Conservation (phyloP, 2,888 invertebrate genomes). For the Ametastegia equiseti region DNA sequence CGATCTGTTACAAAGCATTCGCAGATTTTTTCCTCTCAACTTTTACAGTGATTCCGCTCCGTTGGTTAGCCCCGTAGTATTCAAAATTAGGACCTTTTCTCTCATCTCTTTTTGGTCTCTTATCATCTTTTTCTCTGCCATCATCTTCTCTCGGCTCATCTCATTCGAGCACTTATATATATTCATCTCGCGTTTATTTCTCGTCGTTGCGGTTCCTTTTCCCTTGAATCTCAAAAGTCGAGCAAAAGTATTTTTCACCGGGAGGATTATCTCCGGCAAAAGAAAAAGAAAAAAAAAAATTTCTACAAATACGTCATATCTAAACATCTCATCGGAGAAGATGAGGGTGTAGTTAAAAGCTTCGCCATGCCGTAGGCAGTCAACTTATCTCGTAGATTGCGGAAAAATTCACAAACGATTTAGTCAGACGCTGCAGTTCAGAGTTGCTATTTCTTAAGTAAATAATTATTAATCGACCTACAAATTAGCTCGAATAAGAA, state of each 20-base stretch:
- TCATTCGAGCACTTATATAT: no score
- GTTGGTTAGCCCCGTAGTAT: background rate
- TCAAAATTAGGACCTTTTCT: background rate
- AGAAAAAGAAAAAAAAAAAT: background rate
- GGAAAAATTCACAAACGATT: background rate
- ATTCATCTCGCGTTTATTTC: background rate
- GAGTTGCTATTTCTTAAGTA: no score
- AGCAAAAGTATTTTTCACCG: background rate
- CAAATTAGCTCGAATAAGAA: no score
- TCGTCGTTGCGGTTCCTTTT: background rate
- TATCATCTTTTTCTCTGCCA: no score
- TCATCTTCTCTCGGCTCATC: background rate
- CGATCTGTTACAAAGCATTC: background rate
- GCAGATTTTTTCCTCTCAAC: background rate
- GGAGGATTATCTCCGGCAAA: background rate
- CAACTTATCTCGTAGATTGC: background rate
- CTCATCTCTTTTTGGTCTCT: no score
- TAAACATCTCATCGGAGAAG: background rate
- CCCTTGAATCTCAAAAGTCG: background rate
- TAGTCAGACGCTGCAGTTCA: background rate
- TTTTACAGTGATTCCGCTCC: background rate
- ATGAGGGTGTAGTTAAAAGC: background rate
- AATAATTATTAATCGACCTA: no score
- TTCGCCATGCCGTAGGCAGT: background rate
- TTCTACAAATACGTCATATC: background rate